Conservation (phyloP, 2,797 vertebrate genomes). For the Sus cebifrons region DNA sequence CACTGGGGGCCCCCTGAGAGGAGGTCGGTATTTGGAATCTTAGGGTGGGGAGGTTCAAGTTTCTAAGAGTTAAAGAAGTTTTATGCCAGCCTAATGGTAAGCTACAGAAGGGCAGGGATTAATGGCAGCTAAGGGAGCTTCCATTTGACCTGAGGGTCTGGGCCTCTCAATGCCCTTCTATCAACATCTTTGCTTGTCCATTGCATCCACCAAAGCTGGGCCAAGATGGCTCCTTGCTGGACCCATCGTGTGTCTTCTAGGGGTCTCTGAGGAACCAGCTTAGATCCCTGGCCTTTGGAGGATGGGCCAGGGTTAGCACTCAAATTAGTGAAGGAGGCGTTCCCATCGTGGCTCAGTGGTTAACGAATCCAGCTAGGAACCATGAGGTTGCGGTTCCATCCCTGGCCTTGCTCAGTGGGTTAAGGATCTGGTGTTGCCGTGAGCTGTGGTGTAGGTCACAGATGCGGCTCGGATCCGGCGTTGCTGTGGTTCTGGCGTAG, state of each 20-base stretch:
- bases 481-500: too few species aligned
- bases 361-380: too few species aligned
- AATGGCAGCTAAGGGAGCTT: background rate
- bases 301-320: background rate
- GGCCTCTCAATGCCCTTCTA: background rate
- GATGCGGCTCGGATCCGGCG: too few species aligned
- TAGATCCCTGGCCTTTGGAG: background rate
- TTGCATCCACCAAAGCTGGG: background rate
- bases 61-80: constrained; percentile 55
- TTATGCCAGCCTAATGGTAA: background rate
- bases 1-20: background rate
- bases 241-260: background rate
- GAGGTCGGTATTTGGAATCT: constrained; percentile 53
- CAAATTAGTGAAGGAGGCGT: background rate
- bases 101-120: background rate
- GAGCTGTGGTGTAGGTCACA: too few species aligned
- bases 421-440: too few species aligned
- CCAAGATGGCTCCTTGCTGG: background rate
- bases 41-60: background rate
- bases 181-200: background rate
- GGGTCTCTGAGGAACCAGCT: background rate
- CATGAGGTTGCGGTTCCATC: too few species aligned
- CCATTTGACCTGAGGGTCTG: background rate
- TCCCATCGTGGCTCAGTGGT: too few species aligned
- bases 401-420: too few species aligned